Evolutionary conservation across 2,888 invertebrate genomes (phyloP), one percentile per base, ranked within the genome.

Genomic region (Calephelis perditalis): DNA sequence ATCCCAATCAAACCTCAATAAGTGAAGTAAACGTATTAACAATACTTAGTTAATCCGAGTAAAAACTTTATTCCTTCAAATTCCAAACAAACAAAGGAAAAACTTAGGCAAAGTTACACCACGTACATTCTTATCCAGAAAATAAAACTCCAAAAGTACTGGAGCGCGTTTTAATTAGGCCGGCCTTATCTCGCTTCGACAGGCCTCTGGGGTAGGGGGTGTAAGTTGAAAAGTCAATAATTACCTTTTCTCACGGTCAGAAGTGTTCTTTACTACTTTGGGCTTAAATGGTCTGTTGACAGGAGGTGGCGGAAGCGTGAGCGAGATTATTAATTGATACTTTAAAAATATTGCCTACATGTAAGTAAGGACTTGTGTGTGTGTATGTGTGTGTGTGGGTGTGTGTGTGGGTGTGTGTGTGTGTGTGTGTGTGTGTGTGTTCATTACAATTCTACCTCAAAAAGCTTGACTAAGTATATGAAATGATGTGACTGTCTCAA

Each of bases 211-310:
- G 69, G 70, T 68, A 67, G 64, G 65, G 62, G 67, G 69, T 54
- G 63, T 63, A 71, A 71, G 71, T 71, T 80, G 78, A 84, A 84
- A 83, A 85, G 84, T 84, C 85, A 85, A 86, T 85, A 84, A 84
- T 83, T 84, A 84, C 84, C 84, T 85, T 80, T 81, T 78, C 81
- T 77, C 79, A 80, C 77, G 82, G 79, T 77, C 79, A 74, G 78
- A 74, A 81, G 78, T 80, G 81, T 73, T 77, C 77, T 79, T 76
- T 73, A 76, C 73, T 77, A 74, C 69, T 64, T 63, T 65, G 56
- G 66, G 62, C 46, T 7, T 52, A 35, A 52, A 11, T 52, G 52
- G 52, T 36, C 1, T 52, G 35, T 36, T 6, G 35, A 35, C 35
- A 36, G 11, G 57, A 9, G 58, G 47, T 35, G 12, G 60, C 59